phyloP scores from a whole-genome alignment of 2,888 invertebrate genomes.

The Chesias legatella region DNA sequence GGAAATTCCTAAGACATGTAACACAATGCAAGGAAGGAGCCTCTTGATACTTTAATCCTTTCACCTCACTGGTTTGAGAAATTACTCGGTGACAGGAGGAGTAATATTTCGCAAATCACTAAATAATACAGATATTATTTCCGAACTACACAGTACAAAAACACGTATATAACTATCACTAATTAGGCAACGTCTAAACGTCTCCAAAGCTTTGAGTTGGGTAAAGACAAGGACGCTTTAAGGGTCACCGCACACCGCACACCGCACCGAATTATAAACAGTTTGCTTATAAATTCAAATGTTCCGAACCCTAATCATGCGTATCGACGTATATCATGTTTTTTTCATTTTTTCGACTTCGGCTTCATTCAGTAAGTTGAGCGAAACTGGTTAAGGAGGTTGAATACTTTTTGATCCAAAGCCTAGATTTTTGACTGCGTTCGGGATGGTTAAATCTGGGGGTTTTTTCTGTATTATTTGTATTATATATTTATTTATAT shows the following conservation, averaged over 20 bases:
- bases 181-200: constrained; percentile 51
- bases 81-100: too few species aligned
- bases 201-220: constrained; percentile 50
- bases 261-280: constrained; percentile 34
- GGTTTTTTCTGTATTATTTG: too few species aligned
- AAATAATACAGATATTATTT: background rate
- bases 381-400: constrained; percentile 1
- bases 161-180: constrained; percentile 41
- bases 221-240: constrained; percentile 46
- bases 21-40: too few species aligned
- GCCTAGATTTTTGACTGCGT: too few species aligned
- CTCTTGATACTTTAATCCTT: too few species aligned
- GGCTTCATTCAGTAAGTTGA: constrained; percentile 11
- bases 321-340: constrained; percentile 24
- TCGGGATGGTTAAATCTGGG: too few species aligned
- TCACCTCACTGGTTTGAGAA: too few species aligned
- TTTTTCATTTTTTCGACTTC: constrained; percentile 12
- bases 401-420: background rate
- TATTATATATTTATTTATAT: too few species aligned
- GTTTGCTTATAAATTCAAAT: constrained; percentile 31
- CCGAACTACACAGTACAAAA: constrained; percentile 31
- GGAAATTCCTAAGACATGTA: too few species aligned
- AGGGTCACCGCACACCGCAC: constrained; percentile 44
- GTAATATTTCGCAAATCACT: too few species aligned
- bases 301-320: constrained; percentile 28